Percentiles rank a stretch among this genome's conserved stretches.
Conservation (phyloP, 1,140 invertebrate genomes). For the Heliconius hewitsoni region DNA sequence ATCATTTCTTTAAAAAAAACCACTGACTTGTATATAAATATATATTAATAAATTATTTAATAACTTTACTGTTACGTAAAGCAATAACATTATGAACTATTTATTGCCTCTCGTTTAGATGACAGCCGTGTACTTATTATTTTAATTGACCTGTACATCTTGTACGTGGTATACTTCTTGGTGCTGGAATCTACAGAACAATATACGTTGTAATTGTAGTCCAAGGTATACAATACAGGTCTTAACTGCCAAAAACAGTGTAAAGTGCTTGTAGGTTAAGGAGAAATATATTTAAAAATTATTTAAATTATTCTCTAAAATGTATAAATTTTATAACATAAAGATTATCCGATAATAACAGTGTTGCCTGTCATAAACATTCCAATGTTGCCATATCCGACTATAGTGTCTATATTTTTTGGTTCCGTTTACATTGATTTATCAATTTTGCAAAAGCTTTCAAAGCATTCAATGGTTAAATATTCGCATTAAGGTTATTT, state of each 20-base stretch:
- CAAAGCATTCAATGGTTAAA: neutral
- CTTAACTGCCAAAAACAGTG: slow-evolving; percentile 62
- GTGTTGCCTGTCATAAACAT: slow-evolving; percentile 36
- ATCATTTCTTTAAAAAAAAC: neutral
- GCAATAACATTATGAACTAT: neutral
- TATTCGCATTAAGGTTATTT: slow-evolving; percentile 38
- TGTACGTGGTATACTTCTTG: neutral
- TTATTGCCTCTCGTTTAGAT: neutral
- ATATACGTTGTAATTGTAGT: neutral
- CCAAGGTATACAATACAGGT: slow-evolving; percentile 30
- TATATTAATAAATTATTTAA: slow-evolving; percentile 8
- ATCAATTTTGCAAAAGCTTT: neutral
- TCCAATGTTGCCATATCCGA: slow-evolving; percentile 41
- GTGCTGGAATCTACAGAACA: neutral
- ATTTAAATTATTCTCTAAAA: slow-evolving; percentile 45
- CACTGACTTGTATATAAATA: neutral
- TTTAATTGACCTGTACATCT: neutral
- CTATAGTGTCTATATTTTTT: neutral
- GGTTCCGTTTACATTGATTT: slow-evolving; percentile 5
- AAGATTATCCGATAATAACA: slow-evolving; percentile 16
- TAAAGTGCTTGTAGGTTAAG: slow-evolving; percentile 48
- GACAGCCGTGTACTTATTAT: neutral
- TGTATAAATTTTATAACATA: neutral
- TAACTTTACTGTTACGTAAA: neutral
- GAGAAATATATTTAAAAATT: slow-evolving; percentile 42